These are phyloP conservation scores for Chymomyza caudatula DNA, from an alignment of 2,888 invertebrate species.

Conservation along the genomic window DNA sequence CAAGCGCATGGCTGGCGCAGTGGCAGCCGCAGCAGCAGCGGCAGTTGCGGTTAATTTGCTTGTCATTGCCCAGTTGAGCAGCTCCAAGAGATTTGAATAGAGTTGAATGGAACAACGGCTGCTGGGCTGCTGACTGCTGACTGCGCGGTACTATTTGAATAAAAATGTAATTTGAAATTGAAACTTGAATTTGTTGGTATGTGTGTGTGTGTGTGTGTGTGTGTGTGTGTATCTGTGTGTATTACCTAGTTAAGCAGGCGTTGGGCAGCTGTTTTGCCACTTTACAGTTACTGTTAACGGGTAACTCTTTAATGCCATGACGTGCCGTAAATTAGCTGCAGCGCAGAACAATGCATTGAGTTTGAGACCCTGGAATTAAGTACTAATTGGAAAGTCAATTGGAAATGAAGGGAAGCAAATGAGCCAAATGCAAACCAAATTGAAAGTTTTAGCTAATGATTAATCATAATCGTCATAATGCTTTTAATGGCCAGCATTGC, in stretches of 20 bases:
- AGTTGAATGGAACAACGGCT: background rate
- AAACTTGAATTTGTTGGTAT: conserved; percentile 33
- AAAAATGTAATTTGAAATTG: conserved; percentile 70
- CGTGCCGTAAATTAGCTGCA: conserved; percentile 64
- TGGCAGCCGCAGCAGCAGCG: conserved; percentile 43
- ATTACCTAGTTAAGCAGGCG: conserved; percentile 42
- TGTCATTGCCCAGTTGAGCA: conserved; percentile 70
- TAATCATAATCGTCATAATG: conserved; percentile 1
- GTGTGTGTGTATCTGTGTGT: background rate
- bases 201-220: conserved; percentile 8
- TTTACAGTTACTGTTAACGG: background rate
- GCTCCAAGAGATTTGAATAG: conserved; percentile 27
- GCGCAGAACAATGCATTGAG: conserved; percentile 5
- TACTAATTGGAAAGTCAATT: conserved; percentile 39
- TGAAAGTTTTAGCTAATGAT: background rate
- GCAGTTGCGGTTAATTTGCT: conserved; percentile 71
- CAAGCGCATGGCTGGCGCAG: conserved; percentile 33
- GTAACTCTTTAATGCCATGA: conserved; percentile 27
- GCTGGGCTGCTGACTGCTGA: background rate
- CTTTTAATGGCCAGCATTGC: conserved; percentile 19
- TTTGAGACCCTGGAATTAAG: background rate
- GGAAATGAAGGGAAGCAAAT: conserved; percentile 47
- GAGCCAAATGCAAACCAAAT: background rate
- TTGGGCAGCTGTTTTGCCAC: conserved; percentile 60
- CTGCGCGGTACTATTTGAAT: conserved; percentile 52